Evolutionary conservation across 2,113 vertebrate genomes (phyloP).

Genomic region (Lepus timidus): DNA sequence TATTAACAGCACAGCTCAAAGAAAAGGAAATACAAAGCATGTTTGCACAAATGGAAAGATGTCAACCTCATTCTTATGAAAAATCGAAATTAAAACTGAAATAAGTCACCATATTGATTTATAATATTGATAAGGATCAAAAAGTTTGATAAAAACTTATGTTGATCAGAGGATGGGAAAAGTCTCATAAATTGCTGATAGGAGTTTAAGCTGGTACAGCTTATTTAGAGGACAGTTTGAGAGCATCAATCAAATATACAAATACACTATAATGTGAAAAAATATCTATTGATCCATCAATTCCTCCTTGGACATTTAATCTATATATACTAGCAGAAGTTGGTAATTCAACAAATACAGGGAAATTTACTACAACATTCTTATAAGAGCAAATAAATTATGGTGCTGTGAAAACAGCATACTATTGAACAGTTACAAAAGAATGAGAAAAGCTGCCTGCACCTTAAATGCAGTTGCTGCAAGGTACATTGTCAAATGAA

Average conservation of each 20-base stretch:
- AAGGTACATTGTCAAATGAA: slow-evolving; percentile 20
- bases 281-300: not conserved
- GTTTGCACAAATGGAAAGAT: not conserved
- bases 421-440: not conserved
- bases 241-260: not conserved
- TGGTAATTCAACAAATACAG: not conserved
- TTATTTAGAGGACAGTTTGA: not conserved
- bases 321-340: not conserved
- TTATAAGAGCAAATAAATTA: not conserved
- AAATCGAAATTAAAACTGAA: slow-evolving; percentile 9
- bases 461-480: not conserved
- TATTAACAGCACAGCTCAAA: not conserved
- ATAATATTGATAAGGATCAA: not conserved
- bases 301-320: not conserved
- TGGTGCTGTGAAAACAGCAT: not conserved
- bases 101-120: not conserved
- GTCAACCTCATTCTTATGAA: not conserved
- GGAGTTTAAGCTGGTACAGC: not conserved
- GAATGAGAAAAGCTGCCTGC: not conserved
- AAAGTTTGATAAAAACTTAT: not conserved
- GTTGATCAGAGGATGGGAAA: not conserved
- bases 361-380: not conserved
- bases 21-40: not conserved
- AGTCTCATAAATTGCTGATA: not conserved
- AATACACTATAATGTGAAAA: not conserved